A percentile compares a stretch with the other conserved stretches of the same genome.
Evolutionary conservation across 2,797 vertebrate genomes (phyloP).

Genomic region (Euphonia xanthogaster): DNA sequence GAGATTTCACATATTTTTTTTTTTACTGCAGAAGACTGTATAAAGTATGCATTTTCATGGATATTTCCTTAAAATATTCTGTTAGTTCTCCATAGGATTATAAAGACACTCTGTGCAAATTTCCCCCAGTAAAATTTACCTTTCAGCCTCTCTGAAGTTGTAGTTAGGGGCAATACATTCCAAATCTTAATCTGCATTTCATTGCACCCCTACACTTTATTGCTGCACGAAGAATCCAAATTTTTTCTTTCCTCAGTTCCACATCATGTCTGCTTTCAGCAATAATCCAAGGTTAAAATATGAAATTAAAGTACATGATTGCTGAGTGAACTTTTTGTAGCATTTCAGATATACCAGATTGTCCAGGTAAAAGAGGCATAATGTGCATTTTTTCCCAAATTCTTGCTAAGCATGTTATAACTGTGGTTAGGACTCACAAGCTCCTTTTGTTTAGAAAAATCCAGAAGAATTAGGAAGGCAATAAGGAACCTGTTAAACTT

Average conservation of each 20-base stretch:
- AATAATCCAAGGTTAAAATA: conserved; percentile 5
- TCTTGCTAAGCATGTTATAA: background rate
- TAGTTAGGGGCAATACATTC: background rate
- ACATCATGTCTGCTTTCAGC: background rate
- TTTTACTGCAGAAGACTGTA: background rate
- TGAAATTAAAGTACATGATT: background rate
- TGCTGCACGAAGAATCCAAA: background rate
- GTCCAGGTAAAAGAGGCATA: background rate
- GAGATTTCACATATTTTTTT: background rate
- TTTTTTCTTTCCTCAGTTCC: background rate
- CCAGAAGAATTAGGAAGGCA: background rate
- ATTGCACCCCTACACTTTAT: background rate
- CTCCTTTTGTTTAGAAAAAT: conserved; percentile 14
- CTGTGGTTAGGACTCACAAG: background rate
- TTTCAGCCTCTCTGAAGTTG: background rate
- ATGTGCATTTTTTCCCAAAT: background rate
- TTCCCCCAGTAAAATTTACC: background rate
- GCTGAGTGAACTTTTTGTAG: background rate
- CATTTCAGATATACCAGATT: background rate
- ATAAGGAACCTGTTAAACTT: conserved; percentile 20
- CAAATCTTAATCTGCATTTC: conserved; percentile 14
- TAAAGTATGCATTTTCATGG: background rate
- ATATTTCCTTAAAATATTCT: background rate
- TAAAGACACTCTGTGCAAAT: background rate
- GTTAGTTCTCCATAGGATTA: background rate